These are phyloP conservation scores for Melitaea cinxia DNA, from an alignment of 1,140 invertebrate species.

Conservation along the genomic window DNA sequence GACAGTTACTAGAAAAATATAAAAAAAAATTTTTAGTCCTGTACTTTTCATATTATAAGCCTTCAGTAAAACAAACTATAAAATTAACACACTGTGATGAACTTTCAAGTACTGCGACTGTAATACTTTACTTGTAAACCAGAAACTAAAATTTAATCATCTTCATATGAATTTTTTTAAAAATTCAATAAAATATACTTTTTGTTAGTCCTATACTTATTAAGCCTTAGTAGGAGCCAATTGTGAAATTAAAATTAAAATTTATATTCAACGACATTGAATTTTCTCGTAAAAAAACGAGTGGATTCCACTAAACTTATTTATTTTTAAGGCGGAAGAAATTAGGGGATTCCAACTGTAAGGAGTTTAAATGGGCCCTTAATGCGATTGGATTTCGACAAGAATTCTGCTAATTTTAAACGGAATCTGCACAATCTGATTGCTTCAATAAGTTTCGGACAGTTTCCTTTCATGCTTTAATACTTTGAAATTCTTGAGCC, in stretches of 20 bases:
- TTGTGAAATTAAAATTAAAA: neutral
- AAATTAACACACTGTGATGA: no score
- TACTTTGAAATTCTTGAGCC: conserved; percentile 61
- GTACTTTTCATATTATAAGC: no score
- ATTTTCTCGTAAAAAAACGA: neutral
- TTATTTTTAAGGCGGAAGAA: conserved; percentile 3
- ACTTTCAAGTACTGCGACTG: no score
- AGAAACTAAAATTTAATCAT: no score
- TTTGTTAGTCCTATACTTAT: no score
- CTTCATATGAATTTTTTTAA: no score
- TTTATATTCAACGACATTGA: neutral
- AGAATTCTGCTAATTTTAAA: conserved; percentile 77
- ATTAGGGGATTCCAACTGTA: conserved; percentile 2
- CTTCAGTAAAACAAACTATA: no score
- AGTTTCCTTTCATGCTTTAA: conserved; percentile 75
- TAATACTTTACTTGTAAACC: no score
- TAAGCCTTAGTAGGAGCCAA: neutral
- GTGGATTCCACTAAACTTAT: neutral
- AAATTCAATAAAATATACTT: no score
- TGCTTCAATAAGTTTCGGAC: conserved; percentile 77
- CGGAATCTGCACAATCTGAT: conserved; percentile 76
- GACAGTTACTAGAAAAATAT: no score
- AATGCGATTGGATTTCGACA: conserved; percentile 72
- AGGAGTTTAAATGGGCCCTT: conserved; percentile 70
- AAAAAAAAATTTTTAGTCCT: no score